Evolutionary conservation across 1,140 invertebrate genomes (phyloP), one percentile per base, ranked within the genome.

Genomic region (Dolichoris vasculosae): DNA sequence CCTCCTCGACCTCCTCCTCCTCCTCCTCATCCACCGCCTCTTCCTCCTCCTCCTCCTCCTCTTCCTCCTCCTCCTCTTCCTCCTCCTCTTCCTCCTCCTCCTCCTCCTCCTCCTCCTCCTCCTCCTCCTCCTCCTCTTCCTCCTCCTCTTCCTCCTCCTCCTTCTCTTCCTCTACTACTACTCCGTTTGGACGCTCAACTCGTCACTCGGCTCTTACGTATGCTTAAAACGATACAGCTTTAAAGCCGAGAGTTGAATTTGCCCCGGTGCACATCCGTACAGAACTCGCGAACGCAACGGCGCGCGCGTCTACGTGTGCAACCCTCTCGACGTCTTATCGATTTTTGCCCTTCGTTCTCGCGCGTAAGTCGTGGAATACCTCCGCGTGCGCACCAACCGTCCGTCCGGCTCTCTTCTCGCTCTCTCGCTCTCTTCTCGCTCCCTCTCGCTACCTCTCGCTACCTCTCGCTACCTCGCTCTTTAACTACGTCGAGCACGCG

Each of bases 311-410:
- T 17, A 15, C 35, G 30, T 67, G 35, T 55, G 30, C 69, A 48
- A 73, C 82, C 73, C 75, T n/a, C 73, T 46, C n/a, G 46, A 20
- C n/a, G 35, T 20, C 51, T 55, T 78, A 84, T 78, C 82, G 82
- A 83, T 78, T 84, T 83, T 84, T 30, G 82, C 82, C 73, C 75
- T 78, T 69, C 59, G 55, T n/a, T 30, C 30, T 15, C 30, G 23
- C 67, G 23, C 35, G 38, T 51, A 43, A n/a, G n/a, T 77, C 75
- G 75, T 13, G 20, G 32, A 26, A 51, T 55, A 30, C 26, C n/a
- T 48, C 43, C 43, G 13, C n/a, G n/a, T 43, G 32, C 32, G 32
- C 67, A 6, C 67, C 7, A 1, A 20, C 35, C 15, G 32, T 38
- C 6, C 2, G 0, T 59, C 15, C 55, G 23, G 8, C 55, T 20